Percentiles rank a stretch among this genome's conserved stretches.
These are phyloP conservation scores for Nycticebus coucang DNA, from an alignment of 2,113 vertebrate genomes.

Conservation along the genomic window DNA sequence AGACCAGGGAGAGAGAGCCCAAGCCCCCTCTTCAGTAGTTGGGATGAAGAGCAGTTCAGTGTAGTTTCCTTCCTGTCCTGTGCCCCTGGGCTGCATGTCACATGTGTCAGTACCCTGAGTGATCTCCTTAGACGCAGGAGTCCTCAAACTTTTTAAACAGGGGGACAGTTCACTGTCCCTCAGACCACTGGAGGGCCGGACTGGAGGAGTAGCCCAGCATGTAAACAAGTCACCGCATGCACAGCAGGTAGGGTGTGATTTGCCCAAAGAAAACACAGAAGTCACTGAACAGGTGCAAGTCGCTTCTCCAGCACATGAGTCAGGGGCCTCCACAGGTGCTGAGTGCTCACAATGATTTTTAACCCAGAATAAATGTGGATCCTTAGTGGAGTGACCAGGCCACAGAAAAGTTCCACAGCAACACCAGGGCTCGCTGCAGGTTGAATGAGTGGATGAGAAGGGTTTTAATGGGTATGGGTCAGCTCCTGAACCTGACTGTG, in stretches of 20 bases:
- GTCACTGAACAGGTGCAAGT: not conserved
- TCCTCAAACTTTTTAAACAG: too few species aligned
- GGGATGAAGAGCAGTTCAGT: not conserved
- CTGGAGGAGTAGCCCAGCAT: not conserved
- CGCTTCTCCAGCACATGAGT: not conserved
- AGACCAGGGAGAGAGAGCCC: not conserved
- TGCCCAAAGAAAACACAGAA: not conserved
- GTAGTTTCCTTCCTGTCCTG: not conserved
- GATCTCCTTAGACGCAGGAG: too few species aligned
- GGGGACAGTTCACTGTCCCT: too few species aligned
- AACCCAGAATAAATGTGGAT: not conserved
- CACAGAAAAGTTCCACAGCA: not conserved
- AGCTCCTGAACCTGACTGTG: not conserved
- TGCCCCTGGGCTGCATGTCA: too few species aligned
- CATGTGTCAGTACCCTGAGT: too few species aligned
- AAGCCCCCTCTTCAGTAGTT: not conserved
- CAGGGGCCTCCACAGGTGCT: not conserved
- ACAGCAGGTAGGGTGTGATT: not conserved
- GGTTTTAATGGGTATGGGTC: not conserved
- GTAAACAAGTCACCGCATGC: not conserved
- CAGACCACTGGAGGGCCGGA: too few species aligned
- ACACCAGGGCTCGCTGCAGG: not conserved
- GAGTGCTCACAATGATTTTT: not conserved
- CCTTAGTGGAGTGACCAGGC: not conserved
- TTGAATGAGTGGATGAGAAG: not conserved